Evolutionary conservation across 2,113 vertebrate species (phyloP).

Genomic region (Hemiscyllium ocellatum): DNA sequence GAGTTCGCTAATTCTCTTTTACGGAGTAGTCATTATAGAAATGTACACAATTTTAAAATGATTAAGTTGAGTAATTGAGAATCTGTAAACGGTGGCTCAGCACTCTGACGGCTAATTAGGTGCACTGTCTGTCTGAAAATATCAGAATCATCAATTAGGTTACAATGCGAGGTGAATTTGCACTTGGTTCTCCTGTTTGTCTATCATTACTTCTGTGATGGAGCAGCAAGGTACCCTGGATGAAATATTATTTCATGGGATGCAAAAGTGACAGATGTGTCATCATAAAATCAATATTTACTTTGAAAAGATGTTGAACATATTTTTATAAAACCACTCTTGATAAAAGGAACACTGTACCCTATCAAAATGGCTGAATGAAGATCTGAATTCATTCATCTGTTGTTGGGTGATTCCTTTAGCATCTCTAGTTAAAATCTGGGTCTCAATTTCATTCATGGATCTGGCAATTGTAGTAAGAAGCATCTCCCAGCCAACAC

Average conservation of each 20-base stretch:
- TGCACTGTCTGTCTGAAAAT: neutral
- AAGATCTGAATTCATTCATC: conserved; percentile 95
- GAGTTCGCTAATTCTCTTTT: too few relatives aligned
- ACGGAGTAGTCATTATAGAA: neutral
- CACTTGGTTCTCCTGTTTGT: conserved; percentile 44
- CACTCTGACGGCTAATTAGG: neutral
- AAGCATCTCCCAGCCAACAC: conserved; percentile 92
- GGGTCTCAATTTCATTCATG: conserved; percentile 96
- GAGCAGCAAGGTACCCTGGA: neutral
- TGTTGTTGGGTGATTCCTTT: conserved; percentile 98
- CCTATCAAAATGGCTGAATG: conserved; percentile 98
- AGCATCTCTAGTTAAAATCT: conserved; percentile 90
- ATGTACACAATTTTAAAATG: neutral
- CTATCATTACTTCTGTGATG: conserved; percentile 36
- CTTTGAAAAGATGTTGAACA: neutral
- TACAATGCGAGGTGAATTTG: neutral
- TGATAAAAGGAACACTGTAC: conserved; percentile 55
- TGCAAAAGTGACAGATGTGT: neutral
- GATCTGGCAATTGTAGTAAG: conserved; percentile 92
- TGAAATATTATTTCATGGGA: neutral
- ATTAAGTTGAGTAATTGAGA: neutral
- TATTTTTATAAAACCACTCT: neutral
- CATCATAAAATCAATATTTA: neutral
- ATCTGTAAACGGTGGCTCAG: neutral
- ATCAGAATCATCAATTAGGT: neutral